Base-by-base conservation (phyloP, 2,888 invertebrate species). In the Anodontia alba region DNA sequence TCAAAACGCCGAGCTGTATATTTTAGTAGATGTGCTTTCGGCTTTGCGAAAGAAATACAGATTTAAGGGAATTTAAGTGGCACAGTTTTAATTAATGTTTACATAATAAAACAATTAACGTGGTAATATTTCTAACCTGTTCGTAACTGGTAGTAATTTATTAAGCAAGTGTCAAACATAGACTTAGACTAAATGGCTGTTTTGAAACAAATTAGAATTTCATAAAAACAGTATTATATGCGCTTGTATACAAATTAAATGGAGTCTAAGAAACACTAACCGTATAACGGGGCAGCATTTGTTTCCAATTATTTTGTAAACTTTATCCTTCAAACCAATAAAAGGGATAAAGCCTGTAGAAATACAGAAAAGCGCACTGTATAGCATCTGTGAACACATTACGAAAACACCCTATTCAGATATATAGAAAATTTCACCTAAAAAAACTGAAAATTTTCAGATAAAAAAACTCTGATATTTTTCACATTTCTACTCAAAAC, bases 41-140 rank as follows among this genome's bases (percentile, higher is more conserved):
- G 8, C 15, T 62, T 23, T 62, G 62, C 33, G 17, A 33, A 62
- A 33, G 62, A 31, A 62, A 33, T 62, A 62, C 62, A 62, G 70
- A 26, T 70, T 76, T 69, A 49, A 72, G 70, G 76, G 54, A 78
- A 75, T 62, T 81, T 76, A 81, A 81, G 77, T 73, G 77, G 81
- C 75, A 68, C 74, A 76, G 76, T 81, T 85, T 82, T 85, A 85
- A 85, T 85, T 85, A 85, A 85, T 85, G 84, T 85, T 85, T 85
- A 85, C 80, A 75, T 81, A 78, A 85, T 76, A 80, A 73, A 51
- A 51, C 67, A 80, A 75, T 78, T 85, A 82, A 71, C 76, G 70
- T 54, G 75, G 84, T 81, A 62, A 62, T 62, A 62, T 62, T 62
- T 62, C 62, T 62, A 62, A 31, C 62, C 62, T 23, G 62, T 33